phyloP scores from a whole-genome alignment of 2,888 invertebrate genomes.

The Scrobipalpa atriplicella region DNA sequence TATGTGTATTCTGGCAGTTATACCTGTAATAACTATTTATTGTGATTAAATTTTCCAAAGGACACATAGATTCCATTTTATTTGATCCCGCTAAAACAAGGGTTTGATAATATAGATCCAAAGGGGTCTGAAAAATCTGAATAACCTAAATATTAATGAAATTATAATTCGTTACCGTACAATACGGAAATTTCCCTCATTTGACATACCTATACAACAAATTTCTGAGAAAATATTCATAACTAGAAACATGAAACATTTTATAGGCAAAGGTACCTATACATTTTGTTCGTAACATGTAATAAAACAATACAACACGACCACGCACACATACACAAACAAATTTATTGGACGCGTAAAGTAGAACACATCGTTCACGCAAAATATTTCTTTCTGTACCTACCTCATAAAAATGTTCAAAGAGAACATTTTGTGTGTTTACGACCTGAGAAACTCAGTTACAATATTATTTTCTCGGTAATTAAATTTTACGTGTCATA shows the following conservation, averaged over 20 bases:
- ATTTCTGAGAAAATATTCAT: not conserved
- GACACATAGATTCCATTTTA: too few relatives aligned
- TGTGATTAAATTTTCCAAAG: too few relatives aligned
- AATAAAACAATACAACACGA: constrained; percentile 52
- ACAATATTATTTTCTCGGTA: constrained; percentile 7
- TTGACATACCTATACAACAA: not conserved
- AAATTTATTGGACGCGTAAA: constrained; percentile 52
- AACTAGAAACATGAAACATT: constrained; percentile 44
- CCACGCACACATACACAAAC: constrained; percentile 46
- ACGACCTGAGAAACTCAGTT: not conserved
- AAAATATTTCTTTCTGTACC: constrained; percentile 39
- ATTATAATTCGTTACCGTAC: not conserved
- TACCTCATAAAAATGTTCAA: constrained; percentile 26
- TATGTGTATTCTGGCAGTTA: too few relatives aligned
- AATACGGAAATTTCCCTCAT: not conserved
- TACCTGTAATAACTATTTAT: too few relatives aligned
- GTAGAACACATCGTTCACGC: constrained; percentile 42
- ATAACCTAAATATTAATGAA: not conserved
- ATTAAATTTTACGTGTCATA: not conserved
- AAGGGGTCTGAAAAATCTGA: too few relatives aligned
- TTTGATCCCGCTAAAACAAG: too few relatives aligned
- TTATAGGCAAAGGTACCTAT: constrained; percentile 46
- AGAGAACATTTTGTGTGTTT: constrained; percentile 8
- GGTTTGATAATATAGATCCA: too few relatives aligned
- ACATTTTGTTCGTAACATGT: constrained; percentile 52